Conservation (phyloP, 2,113 vertebrate species). For the Eulemur macaco region DNA sequence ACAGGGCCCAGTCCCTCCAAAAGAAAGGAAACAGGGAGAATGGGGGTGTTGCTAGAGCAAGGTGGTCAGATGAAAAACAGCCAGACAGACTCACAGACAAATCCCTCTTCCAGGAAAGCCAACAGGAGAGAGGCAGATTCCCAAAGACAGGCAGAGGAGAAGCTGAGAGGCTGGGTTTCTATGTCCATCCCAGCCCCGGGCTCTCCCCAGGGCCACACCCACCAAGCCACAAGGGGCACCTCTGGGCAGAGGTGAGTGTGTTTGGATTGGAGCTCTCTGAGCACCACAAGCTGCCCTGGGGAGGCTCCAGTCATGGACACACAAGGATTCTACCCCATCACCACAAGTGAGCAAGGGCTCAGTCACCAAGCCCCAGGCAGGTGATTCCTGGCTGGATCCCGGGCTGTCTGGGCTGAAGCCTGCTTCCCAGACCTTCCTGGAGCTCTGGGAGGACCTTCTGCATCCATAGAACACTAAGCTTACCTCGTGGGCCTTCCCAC, state of each 20-base stretch:
- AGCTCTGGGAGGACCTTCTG: not conserved
- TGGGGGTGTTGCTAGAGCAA: conserved; percentile 20
- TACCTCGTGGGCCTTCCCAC: not conserved
- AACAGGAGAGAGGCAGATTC: not conserved
- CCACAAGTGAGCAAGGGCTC: not conserved
- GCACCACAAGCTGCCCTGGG: not conserved
- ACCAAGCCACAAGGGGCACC: not conserved
- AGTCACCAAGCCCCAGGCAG: not conserved
- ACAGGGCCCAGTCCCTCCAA: not conserved
- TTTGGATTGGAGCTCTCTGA: not conserved
- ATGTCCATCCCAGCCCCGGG: too few species aligned
- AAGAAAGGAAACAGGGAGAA: not conserved
- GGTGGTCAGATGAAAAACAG: conserved; percentile 51
- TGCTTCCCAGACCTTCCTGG: not conserved
- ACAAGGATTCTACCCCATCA: not conserved
- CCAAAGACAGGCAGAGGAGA: not conserved
- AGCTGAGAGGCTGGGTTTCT: not conserved
- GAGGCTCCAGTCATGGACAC: not conserved
- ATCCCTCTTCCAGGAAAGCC: conserved; percentile 14
- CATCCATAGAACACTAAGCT: not conserved
- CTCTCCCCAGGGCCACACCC: not conserved
- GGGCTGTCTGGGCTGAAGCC: not conserved
- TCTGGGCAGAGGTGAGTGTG: accelerated
- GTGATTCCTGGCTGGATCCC: not conserved
- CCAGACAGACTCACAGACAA: conserved; percentile 38